Conservation (phyloP, 2,113 vertebrate genomes). For the Elaphurus davidianus region DNA sequence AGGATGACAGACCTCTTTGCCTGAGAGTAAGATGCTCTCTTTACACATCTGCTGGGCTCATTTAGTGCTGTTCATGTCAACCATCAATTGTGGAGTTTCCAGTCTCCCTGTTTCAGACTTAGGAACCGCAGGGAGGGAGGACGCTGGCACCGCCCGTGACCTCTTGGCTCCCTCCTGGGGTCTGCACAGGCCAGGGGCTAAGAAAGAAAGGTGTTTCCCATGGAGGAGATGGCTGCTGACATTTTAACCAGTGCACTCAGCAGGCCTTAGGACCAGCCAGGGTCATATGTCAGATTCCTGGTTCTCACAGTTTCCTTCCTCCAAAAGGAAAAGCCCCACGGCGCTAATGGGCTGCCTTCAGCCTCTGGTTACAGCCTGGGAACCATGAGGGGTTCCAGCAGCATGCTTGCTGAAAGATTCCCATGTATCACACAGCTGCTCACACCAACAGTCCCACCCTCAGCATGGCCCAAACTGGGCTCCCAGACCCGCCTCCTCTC, state of each 20-base stretch:
- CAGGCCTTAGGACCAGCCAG: constrained; percentile 33
- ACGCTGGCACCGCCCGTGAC: constrained; percentile 1
- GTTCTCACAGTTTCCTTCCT: constrained; percentile 4
- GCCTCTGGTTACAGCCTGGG: constrained; percentile 1
- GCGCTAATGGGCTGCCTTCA: neutral
- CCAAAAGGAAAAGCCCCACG: neutral
- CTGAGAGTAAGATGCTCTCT: accelerated
- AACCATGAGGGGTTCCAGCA: neutral
- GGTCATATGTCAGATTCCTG: constrained; percentile 66
- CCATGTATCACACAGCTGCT: neutral
- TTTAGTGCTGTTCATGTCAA: neutral
- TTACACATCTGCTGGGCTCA: neutral
- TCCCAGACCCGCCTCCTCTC: neutral
- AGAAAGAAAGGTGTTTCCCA: constrained; percentile 60
- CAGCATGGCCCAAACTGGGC: neutral
- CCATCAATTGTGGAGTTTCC: neutral
- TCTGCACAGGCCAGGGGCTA: constrained; percentile 11
- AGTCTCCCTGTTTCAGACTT: neutral
- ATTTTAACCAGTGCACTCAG: constrained; percentile 51
- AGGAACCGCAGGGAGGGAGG: neutral
- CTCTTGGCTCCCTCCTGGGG: constrained; percentile 51
- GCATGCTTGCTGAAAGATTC: neutral
- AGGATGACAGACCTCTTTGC: neutral
- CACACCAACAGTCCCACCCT: accelerated
- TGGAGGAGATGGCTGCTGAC: neutral